Evolutionary conservation across 2,888 invertebrate genomes (phyloP), one percentile per base, ranked within the genome.

Genomic region (Malachius bipustulatus): DNA sequence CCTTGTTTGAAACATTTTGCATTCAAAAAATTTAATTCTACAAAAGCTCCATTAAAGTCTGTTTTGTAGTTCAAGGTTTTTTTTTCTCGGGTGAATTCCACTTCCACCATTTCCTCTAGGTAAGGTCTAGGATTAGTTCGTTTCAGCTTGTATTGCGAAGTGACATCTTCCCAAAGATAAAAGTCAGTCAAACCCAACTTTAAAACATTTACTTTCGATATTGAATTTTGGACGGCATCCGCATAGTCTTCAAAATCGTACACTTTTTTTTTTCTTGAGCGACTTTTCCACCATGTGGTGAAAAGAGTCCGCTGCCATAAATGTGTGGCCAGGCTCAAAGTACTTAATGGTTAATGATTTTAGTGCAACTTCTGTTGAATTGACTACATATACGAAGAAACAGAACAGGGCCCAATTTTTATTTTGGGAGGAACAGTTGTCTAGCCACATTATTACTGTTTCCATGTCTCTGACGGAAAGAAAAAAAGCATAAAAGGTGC

Each of bases 281-380:
- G 24, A n/a, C 24, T 6, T 19, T 19, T 19, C 24, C 24, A 19
- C n/a, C 24, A 19, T 19, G n/a, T 19, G 6, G n/a, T 19, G 24
- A 19, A 19, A 19, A 19, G 24, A 19, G 24, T 19, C 24, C n/a
- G 24, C n/a, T n/a, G 24, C 24, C 24, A 19, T n/a, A 19, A 19
- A 19, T 8, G 24, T 19, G 24, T 19, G 24, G 24, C 24, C 24
- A 19, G 24, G 24, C 24, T 19, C 24, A 19, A 19, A 19, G n/a
- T 19, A 6, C 24, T 19, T 19, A 8, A 19, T 19, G 6, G 24
- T 19, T 19, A 19, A 6, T n/a, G 24, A 19, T 19, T 19, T 19
- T n/a, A 19, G 24, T 19, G 24, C 24, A 19, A 19, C 24, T 19
- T 19, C 24, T 19, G 24, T 19, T 19, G 24, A 19, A 19, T 19